Percentiles rank a stretch among this genome's conserved stretches.
These are phyloP conservation scores for Penaeus indicus DNA, from an alignment of 1,140 invertebrate genomes.

Conservation along the genomic window DNA sequence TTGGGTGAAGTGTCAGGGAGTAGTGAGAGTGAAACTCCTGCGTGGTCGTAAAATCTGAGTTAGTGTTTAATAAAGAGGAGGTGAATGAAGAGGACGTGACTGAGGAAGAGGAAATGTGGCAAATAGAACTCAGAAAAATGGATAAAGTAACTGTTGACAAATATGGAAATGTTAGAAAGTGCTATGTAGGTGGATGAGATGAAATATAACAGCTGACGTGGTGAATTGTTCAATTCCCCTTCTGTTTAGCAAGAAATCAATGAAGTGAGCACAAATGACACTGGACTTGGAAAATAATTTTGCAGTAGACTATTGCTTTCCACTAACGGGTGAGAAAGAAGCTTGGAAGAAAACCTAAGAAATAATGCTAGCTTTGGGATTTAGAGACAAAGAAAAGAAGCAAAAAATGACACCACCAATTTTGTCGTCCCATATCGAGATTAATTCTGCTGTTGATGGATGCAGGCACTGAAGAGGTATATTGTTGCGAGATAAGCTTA, in stretches of 20 bases:
- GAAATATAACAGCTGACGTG: not conserved
- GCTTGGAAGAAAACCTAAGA: not conserved
- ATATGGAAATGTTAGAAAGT: not conserved
- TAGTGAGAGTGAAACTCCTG: not conserved
- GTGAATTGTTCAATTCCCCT: not conserved
- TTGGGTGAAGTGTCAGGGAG: no score
- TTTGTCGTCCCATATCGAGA: no score
- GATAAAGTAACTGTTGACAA: no score
- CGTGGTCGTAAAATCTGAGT: no score
- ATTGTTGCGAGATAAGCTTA: not conserved
- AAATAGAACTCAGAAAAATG: no score
- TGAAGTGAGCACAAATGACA: not conserved
- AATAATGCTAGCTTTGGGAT: not conserved
- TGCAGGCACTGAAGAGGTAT: not conserved
- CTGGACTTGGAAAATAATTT: not conserved
- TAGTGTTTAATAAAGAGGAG: no score
- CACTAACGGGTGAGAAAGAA: not conserved
- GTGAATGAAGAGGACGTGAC: no score
- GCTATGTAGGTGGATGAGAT: not conserved
- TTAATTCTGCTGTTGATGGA: no score
- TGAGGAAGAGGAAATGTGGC: no score
- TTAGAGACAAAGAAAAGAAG: not conserved
- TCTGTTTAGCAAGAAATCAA: not conserved
- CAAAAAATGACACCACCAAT: no score
- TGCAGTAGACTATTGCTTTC: not conserved